Evolutionary conservation across 1,140 invertebrate genomes (phyloP).

Genomic region (Colletes gigas): DNA sequence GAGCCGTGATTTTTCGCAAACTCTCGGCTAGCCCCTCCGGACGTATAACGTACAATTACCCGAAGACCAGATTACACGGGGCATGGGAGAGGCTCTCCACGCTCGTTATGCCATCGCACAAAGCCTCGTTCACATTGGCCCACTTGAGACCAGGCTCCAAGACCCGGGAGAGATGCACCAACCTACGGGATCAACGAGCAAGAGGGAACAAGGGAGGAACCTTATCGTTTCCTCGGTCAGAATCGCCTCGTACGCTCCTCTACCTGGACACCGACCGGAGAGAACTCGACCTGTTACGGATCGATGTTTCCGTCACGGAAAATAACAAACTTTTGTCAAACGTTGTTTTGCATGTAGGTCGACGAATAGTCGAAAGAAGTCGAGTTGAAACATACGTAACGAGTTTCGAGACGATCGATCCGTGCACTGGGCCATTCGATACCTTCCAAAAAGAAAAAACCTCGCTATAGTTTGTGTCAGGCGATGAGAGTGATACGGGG

Average conservation of each 20-base stretch:
- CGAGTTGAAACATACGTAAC: too few relatives aligned
- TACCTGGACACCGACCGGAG: constrained; percentile 21
- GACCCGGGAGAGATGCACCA: constrained; percentile 44
- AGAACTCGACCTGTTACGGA: constrained; percentile 27
- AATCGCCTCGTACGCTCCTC: constrained; percentile 38
- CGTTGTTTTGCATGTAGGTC: too few relatives aligned
- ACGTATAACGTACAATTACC: constrained; percentile 80
- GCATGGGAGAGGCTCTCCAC: constrained; percentile 72
- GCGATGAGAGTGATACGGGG: too few relatives aligned
- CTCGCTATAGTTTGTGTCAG: too few relatives aligned
- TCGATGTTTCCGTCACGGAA: constrained; percentile 37
- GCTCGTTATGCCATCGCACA: constrained; percentile 66
- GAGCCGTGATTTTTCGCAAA: constrained; percentile 77
- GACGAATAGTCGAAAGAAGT: too few relatives aligned
- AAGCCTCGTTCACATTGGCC: constrained; percentile 67
- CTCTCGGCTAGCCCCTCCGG: constrained; percentile 62
- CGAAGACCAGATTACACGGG: constrained; percentile 77
- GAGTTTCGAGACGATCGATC: too few relatives aligned
- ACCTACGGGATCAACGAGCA: neutral
- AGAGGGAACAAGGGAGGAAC: neutral
- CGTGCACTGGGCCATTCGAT: too few relatives aligned
- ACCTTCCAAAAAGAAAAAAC: too few relatives aligned
- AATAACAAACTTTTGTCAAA: too few relatives aligned
- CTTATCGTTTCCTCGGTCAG: constrained; percentile 57
- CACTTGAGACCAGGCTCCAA: constrained; percentile 57